Percentiles rank a stretch among this genome's conserved stretches.
These are phyloP conservation scores for Bursaphelenchus mucronatus DNA, from an alignment of 1,140 invertebrate genomes.

Conservation along the genomic window DNA sequence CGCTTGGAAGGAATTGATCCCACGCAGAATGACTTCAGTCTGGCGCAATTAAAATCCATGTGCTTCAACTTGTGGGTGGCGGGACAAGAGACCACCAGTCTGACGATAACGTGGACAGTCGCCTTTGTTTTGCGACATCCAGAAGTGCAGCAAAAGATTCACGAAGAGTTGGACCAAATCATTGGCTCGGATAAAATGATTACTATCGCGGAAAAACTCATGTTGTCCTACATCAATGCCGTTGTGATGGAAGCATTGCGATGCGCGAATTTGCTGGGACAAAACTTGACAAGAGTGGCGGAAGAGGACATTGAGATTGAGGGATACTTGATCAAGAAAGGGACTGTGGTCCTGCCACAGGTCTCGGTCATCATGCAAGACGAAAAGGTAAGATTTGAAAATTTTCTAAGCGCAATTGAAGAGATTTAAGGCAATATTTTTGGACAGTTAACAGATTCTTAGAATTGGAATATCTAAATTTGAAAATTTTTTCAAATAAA, in stretches of 20 bases:
- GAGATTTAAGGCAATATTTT: background rate
- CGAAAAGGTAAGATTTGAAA: background rate
- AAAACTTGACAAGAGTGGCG: too few relatives aligned
- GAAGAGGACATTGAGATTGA: background rate
- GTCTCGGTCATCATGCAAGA: conserved; percentile 8
- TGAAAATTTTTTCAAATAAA: too few relatives aligned
- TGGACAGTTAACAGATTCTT: too few relatives aligned
- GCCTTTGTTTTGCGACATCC: conserved; percentile 7
- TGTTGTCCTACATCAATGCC: conserved; percentile 58
- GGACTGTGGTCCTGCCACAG: conserved; percentile 8
- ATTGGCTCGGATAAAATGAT: conserved; percentile 49
- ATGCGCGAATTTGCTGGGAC: background rate
- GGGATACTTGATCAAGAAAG: conserved; percentile 1
- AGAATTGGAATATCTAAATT: too few relatives aligned
- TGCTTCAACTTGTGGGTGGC: too few relatives aligned
- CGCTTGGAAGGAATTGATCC: too few relatives aligned
- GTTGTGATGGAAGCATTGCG: conserved; percentile 30
- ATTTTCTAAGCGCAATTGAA: background rate
- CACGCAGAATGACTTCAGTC: too few relatives aligned
- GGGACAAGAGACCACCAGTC: conserved; percentile 11
- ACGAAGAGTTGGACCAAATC: conserved; percentile 52
- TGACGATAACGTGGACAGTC: background rate
- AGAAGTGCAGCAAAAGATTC: conserved; percentile 55
- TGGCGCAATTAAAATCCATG: too few relatives aligned
- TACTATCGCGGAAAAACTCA: conserved; percentile 40